A percentile compares a stretch with the other conserved stretches of the same genome.
Evolutionary conservation across 2,888 invertebrate genomes (phyloP).

Genomic region (Neocrepidodera transversa): DNA sequence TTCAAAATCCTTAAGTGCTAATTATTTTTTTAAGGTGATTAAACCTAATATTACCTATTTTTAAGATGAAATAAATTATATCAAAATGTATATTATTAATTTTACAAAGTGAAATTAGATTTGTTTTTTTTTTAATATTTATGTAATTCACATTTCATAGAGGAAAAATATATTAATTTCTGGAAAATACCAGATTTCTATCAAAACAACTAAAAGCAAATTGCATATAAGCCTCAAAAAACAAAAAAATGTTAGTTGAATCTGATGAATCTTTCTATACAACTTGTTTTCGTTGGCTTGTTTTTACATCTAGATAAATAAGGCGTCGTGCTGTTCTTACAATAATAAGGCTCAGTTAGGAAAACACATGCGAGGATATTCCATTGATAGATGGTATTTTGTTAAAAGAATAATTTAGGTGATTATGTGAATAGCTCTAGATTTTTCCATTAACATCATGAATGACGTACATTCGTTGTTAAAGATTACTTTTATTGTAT

Average conservation of each 20-base stretch:
- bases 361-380: slow-evolving; percentile 33
- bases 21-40: no score
- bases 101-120: no score
- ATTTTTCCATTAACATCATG: slow-evolving; percentile 8
- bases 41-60: no score
- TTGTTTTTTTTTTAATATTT: no score
- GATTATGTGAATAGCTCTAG: slow-evolving; percentile 11
- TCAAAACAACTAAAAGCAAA: background rate
- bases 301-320: slow-evolving; percentile 37
- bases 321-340: slow-evolving; percentile 34
- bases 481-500: background rate
- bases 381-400: slow-evolving; percentile 17
- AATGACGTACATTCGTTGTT: slow-evolving; percentile 9
- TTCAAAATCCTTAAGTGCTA: no score
- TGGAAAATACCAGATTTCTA: no score
- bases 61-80: no score
- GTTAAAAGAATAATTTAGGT: slow-evolving; percentile 20
- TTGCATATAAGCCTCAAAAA: background rate
- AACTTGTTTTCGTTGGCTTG: slow-evolving; percentile 37
- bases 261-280: slow-evolving; percentile 25
- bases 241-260: background rate
- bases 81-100: no score
- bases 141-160: no score
- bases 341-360: slow-evolving; percentile 37
- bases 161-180: no score